Percentiles rank a stretch among this genome's conserved stretches.
Evolutionary conservation across 1,140 invertebrate species (phyloP).

Genomic region (Reticulitermes speratus): DNA sequence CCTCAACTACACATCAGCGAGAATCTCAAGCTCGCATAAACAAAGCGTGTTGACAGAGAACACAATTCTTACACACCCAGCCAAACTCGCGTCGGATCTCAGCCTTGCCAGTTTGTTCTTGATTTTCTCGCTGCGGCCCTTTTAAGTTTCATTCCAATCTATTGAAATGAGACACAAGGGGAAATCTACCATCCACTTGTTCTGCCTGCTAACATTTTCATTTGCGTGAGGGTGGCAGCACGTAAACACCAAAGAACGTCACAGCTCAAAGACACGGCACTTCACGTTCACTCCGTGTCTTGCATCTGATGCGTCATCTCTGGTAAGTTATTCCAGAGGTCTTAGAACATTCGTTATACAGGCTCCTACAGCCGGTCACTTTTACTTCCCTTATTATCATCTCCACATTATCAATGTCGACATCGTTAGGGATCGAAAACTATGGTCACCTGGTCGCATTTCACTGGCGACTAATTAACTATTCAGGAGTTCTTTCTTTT

Average conservation of each 20-base stretch:
- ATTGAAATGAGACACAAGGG: slow-evolving; percentile 15
- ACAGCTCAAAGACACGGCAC: neutral
- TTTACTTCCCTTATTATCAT: too few relatives aligned
- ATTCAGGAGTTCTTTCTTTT: too few relatives aligned
- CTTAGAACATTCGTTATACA: too few relatives aligned
- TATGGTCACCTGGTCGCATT: too few relatives aligned
- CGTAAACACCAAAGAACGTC: neutral
- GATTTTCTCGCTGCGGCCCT: neutral
- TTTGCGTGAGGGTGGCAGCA: neutral
- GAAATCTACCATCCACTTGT: neutral
- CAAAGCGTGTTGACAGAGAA: too few relatives aligned
- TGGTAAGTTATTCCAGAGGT: neutral
- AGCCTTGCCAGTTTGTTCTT: neutral
- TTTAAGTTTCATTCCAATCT: slow-evolving; percentile 1
- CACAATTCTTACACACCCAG: neutral
- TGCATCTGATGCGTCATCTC: neutral
- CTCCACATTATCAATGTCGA: too few relatives aligned
- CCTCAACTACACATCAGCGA: too few relatives aligned
- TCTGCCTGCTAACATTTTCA: neutral
- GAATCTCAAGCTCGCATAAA: too few relatives aligned
- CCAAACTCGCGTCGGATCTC: neutral
- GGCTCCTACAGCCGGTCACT: too few relatives aligned
- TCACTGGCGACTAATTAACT: too few relatives aligned
- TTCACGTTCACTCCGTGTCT: neutral
- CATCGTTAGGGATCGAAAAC: too few relatives aligned